A percentile compares a stretch with the other conserved stretches of the same genome.
phyloP scores from a whole-genome alignment of 2,797 vertebrate genomes.

The Acanthornis magna region DNA sequence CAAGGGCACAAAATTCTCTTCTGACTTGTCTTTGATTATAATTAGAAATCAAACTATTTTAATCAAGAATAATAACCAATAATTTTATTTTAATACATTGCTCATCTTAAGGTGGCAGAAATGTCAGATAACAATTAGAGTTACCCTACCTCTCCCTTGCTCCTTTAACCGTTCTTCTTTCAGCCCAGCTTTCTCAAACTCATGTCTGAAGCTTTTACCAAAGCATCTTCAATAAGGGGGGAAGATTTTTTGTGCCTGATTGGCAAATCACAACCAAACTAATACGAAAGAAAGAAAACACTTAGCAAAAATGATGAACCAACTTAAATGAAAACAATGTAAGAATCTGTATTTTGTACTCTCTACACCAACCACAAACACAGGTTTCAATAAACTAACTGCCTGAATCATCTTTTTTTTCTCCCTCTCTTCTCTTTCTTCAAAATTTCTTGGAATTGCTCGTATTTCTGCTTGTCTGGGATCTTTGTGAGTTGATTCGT shows the following conservation, averaged over 20 bases:
- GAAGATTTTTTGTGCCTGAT: not conserved
- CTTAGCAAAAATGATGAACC: not conserved
- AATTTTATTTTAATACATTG: not conserved
- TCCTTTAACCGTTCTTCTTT: not conserved
- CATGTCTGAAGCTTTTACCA: not conserved
- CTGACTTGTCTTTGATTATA: not conserved
- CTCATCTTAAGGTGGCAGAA: not conserved
- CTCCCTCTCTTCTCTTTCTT: no score
- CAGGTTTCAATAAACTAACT: not conserved
- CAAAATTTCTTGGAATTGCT: not conserved
- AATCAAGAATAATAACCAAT: not conserved
- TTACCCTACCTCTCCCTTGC: not conserved
- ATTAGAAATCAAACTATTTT: not conserved
- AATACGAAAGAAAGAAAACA: not conserved
- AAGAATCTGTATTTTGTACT: not conserved
- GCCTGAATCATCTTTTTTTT: not conserved
- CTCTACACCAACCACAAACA: not conserved
- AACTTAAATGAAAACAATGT: not conserved
- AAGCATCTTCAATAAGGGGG: not conserved
- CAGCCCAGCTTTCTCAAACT: not conserved
- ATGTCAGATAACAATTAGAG: not conserved
- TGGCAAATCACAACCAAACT: not conserved
- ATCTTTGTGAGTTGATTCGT: not conserved
- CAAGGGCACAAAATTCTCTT: not conserved
- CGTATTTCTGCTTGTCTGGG: not conserved